Evolutionary conservation across 1,140 invertebrate species (phyloP).

Genomic region (Drosophila truncata): DNA sequence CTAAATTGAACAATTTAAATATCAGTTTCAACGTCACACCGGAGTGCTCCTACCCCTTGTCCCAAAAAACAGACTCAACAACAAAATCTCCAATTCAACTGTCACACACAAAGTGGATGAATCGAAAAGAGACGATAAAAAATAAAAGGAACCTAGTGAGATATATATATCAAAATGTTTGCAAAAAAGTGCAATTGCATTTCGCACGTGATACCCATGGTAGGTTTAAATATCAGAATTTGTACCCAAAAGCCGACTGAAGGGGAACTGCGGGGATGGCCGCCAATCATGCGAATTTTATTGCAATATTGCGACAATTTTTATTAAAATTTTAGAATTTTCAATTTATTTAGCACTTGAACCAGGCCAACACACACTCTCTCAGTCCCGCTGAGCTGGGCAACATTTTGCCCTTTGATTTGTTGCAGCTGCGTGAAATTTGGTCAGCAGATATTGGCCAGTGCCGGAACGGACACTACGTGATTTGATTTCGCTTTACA

Average conservation of each 20-base stretch:
- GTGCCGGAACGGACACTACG: slow-evolving; percentile 56
- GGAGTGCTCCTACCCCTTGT: not conserved
- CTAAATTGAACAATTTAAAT: slow-evolving; percentile 55
- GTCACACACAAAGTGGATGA: slow-evolving; percentile 25
- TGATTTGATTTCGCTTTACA: slow-evolving; percentile 70
- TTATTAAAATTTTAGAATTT: slow-evolving; percentile 82
- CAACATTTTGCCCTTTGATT: slow-evolving; percentile 69
- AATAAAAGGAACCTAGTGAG: slow-evolving; percentile 2
- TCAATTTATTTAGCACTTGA: slow-evolving; percentile 75
- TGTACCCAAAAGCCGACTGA: not conserved
- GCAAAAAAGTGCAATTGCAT: slow-evolving; percentile 54
- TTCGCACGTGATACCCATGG: slow-evolving; percentile 63
- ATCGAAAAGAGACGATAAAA: slow-evolving; percentile 8
- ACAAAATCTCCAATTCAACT: slow-evolving; percentile 43
- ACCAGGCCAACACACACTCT: slow-evolving; percentile 24
- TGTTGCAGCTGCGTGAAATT: slow-evolving; percentile 76
- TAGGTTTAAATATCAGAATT: slow-evolving; percentile 37
- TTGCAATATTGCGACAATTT: slow-evolving; percentile 82
- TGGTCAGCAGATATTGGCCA: slow-evolving; percentile 73
- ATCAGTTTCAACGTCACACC: slow-evolving; percentile 50
- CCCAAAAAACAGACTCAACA: slow-evolving; percentile 24
- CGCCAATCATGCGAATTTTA: slow-evolving; percentile 71
- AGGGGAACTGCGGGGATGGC: slow-evolving; percentile 10
- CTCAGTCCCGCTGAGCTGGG: not conserved
- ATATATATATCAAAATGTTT: slow-evolving; percentile 48